A percentile compares a stretch with the other conserved stretches of the same genome.
These are phyloP conservation scores for Myrmophylax atrothorax DNA, from an alignment of 2,113 vertebrate genomes.

Conservation along the genomic window DNA sequence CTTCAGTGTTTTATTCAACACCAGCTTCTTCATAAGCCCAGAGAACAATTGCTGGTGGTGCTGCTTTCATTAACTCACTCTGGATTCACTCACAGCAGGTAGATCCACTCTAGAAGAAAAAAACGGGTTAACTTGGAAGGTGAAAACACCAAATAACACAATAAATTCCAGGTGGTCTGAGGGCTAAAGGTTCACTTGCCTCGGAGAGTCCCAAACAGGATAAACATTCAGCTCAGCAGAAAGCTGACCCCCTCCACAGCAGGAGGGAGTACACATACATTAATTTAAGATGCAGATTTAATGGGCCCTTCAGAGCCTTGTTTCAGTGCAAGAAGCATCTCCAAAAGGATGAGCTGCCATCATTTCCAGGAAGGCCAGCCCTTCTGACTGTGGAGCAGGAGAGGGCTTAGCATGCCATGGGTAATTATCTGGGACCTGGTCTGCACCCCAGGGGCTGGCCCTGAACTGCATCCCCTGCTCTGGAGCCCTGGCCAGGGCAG, in stretches of 20 bases:
- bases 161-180: background rate
- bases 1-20: background rate
- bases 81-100: background rate
- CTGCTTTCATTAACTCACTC: background rate
- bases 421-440: background rate
- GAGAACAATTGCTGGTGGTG: background rate
- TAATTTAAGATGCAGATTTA: background rate
- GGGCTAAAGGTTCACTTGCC: background rate
- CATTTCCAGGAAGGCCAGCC: background rate
- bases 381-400: background rate
- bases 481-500: rapidly evolving
- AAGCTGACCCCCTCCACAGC: background rate
- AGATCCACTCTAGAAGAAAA: background rate
- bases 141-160: background rate
- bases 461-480: background rate
- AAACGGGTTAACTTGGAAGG: background rate
- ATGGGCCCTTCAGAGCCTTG: background rate
- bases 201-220: background rate
- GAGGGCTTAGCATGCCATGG: background rate
- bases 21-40: background rate
- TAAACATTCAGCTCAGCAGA: background rate
- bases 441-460: background rate
- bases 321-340: background rate
- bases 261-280: background rate
- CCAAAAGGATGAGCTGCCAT: background rate